phyloP scores from a whole-genome alignment of 2,888 invertebrate genomes.

The Drosophila paranaensis region DNA sequence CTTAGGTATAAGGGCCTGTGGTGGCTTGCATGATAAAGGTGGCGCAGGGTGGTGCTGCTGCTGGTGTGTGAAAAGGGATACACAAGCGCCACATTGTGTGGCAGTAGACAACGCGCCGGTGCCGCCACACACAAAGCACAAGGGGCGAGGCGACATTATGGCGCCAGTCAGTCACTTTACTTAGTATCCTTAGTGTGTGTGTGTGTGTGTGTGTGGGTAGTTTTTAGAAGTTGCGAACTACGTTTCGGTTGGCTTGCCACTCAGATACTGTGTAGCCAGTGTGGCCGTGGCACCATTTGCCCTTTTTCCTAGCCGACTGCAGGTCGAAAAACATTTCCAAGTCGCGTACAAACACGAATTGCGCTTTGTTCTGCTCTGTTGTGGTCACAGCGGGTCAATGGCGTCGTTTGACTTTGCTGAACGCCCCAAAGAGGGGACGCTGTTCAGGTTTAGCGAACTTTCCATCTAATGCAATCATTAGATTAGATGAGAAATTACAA shows the following conservation, averaged over 20 bases:
- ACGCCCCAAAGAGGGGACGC: background rate
- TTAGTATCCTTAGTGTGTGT: slow-evolving; percentile 3
- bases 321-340: slow-evolving; percentile 46
- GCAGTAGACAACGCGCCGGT: slow-evolving; percentile 44
- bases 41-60: slow-evolving; percentile 14
- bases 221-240: slow-evolving; percentile 27
- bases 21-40: slow-evolving; percentile 34
- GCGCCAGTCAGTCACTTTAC: slow-evolving; percentile 74
- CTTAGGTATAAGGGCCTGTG: slow-evolving; percentile 56
- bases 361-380: slow-evolving; percentile 39
- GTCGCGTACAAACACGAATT: slow-evolving; percentile 23
- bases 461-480: slow-evolving; percentile 43
- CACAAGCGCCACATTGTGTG: slow-evolving; percentile 49
- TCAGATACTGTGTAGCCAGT: background rate
- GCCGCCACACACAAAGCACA: slow-evolving; percentile 32
- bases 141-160: slow-evolving; percentile 74
- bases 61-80: slow-evolving; percentile 44
- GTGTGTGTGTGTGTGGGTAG: slow-evolving; percentile 12
- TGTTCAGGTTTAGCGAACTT: slow-evolving; percentile 32
- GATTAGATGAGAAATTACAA: slow-evolving; percentile 41
- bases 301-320: slow-evolving; percentile 34
- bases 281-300: slow-evolving; percentile 37
- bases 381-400: slow-evolving; percentile 65
- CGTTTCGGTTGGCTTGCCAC: slow-evolving; percentile 12
- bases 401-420: slow-evolving; percentile 57